Conservation (phyloP, 2,888 invertebrate genomes). For the Drosophila anomelani region DNA sequence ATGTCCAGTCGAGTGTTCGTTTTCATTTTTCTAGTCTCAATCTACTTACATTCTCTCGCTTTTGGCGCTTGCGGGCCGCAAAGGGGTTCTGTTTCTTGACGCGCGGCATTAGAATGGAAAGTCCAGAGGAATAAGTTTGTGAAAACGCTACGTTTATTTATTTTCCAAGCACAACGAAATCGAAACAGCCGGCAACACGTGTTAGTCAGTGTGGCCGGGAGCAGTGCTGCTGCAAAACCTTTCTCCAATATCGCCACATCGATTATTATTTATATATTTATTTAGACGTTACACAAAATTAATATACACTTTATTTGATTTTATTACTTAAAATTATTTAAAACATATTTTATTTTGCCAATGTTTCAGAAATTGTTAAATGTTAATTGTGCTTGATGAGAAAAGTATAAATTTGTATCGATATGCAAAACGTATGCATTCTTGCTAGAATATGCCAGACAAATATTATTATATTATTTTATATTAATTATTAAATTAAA, state of each 20-base stretch:
- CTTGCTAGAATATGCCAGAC: too few relatives aligned
- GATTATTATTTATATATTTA: not conserved
- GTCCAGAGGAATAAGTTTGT: not conserved
- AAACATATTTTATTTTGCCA: not conserved
- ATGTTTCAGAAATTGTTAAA: too few relatives aligned
- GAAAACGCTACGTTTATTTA: constrained; percentile 15
- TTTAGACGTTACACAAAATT: not conserved
- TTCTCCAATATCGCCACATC: not conserved
- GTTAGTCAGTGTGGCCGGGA: constrained; percentile 23
- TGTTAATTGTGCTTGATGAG: too few relatives aligned
- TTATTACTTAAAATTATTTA: not conserved
- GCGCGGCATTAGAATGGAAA: constrained; percentile 61
- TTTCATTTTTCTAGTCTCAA: constrained; percentile 15
- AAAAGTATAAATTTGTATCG: too few relatives aligned
- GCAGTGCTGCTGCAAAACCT: not conserved
- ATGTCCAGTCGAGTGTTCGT: too few relatives aligned
- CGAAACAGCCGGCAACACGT: constrained; percentile 66
- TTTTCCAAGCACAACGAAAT: constrained; percentile 9
- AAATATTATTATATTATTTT: too few relatives aligned
- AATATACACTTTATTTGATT: not conserved
- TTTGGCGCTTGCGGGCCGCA: constrained; percentile 87
- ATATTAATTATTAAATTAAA: too few relatives aligned
- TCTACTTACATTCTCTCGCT: constrained; percentile 85
- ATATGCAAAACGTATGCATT: too few relatives aligned
- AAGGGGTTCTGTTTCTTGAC: constrained; percentile 86